A percentile compares a stretch with the other conserved stretches of the same genome.
Conservation (phyloP, 2,888 invertebrate genomes). For the Sesamia inferens region DNA sequence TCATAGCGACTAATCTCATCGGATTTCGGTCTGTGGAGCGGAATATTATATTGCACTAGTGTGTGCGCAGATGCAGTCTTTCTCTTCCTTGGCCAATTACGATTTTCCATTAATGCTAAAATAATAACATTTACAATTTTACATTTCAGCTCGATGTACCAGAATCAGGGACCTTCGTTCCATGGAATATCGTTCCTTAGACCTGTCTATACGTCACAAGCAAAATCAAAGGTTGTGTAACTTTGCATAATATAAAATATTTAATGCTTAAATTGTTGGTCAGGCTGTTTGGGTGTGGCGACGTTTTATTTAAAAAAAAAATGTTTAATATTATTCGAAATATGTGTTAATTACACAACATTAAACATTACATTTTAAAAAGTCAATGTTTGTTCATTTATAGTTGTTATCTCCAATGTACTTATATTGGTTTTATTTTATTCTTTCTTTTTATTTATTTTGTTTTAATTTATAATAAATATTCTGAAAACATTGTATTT, state of each 20-base stretch:
- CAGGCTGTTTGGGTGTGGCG: no score
- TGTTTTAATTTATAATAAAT: constrained; percentile 9
- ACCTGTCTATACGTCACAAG: constrained; percentile 37
- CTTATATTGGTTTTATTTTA: neutral
- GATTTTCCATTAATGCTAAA: neutral
- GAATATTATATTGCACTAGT: neutral
- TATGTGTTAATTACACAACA: constrained; percentile 4
- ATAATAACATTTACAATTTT: constrained; percentile 29
- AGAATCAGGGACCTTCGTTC: constrained; percentile 88
- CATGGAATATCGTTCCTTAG: constrained; percentile 91
- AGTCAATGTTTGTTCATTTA: constrained; percentile 20
- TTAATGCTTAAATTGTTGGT: no score
- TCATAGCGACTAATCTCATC: neutral
- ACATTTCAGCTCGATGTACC: constrained; percentile 90
- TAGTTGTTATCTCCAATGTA: constrained; percentile 19
- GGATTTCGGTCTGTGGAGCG: neutral
- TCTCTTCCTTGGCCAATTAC: neutral
- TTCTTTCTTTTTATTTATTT: constrained; percentile 15
- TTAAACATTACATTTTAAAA: neutral
- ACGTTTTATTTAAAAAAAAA: no score
- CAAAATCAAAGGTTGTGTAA: constrained; percentile 38
- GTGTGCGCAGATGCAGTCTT: neutral
- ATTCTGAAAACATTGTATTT: constrained; percentile 13
- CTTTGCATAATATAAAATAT: no score
- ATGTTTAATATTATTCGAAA: neutral